Base-by-base conservation (phyloP, 1,140 invertebrate genomes). In the Aethina tumida region DNA sequence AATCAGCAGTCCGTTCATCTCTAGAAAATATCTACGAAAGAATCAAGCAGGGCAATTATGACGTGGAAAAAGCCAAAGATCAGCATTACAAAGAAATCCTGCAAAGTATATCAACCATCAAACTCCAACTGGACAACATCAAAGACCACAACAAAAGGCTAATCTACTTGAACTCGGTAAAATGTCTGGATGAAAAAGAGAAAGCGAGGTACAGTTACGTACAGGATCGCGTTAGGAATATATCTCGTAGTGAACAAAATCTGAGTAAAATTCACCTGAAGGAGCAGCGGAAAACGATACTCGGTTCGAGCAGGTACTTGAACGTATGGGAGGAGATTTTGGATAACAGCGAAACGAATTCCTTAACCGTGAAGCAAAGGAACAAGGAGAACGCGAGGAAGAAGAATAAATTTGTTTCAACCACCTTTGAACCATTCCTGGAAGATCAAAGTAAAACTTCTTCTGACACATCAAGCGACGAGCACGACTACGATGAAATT, bases 31-130 rank as follows among this genome's bases (percentile, higher is more conserved):
- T 19, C 10, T 28, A 19, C 3, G 26, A 47, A 10, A 30, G 22
- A n/a, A 13, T 35, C 5, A 20, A 28, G 15, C 39, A 52, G 4
- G 30, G 32, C 2, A 27, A 22, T 12, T 5, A 41, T 6, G 38
- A 45, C 7, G 16, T 50, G 14, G 48, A 53, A 38, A 42, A 36
- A 24, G 45, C 41, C n/a, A 50, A 53, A 22, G 41, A 50, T 16
- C 43, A 45, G n/a, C 48, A 50, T 25, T 50, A 46, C 19, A 35
- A 35, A 13, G 43, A 53, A 35, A 50, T 53, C 5, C n/a, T n/a
- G n/a, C n/a, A n/a, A n/a, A n/a, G n/a, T n/a, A n/a, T n/a, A n/a
- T n/a, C n/a, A n/a, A n/a, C n/a, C n/a, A 4, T 50, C 9, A 20
- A 34, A 8, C 31, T 43, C 1, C 7, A 48, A 7, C 6, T 16